A percentile compares a stretch with the other conserved stretches of the same genome.
Conservation (phyloP, 2,797 vertebrate species). For the Gadopsis bispinosus region DNA sequence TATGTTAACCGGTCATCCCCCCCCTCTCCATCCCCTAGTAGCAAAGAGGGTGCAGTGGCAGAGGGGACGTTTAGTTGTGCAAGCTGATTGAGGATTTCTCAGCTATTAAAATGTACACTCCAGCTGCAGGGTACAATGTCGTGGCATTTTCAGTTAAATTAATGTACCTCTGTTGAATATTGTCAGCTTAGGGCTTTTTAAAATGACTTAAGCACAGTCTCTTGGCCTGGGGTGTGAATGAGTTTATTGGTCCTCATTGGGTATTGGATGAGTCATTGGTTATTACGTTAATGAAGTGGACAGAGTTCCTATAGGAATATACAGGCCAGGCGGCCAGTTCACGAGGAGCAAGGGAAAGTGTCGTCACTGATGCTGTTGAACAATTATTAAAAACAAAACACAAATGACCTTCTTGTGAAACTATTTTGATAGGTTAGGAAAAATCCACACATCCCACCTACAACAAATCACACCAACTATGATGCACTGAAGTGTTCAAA, state of each 20-base stretch:
- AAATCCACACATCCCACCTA: slow-evolving; percentile 40
- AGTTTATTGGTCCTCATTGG: slow-evolving; percentile 26
- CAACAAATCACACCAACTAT: slow-evolving; percentile 49
- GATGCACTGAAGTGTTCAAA: slow-evolving; percentile 22
- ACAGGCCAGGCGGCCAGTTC: neutral
- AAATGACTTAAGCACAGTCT: slow-evolving; percentile 34
- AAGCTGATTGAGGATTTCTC: slow-evolving; percentile 38
- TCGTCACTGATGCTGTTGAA: neutral
- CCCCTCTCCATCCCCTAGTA: too few relatives aligned
- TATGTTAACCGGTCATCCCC: too few relatives aligned
- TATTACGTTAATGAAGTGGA: neutral
- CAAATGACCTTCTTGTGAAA: slow-evolving; percentile 23
- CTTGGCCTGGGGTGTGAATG: neutral
- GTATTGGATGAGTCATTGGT: neutral
- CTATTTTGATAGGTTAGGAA: slow-evolving; percentile 51
- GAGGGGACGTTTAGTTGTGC: neutral
- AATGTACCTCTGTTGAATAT: slow-evolving; percentile 16
- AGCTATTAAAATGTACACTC: slow-evolving; percentile 48
- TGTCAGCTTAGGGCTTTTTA: slow-evolving; percentile 28
- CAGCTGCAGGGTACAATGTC: slow-evolving; percentile 25
- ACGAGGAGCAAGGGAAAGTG: neutral
- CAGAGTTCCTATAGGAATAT: neutral
- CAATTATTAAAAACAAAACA: slow-evolving; percentile 44
- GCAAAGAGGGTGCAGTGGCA: too few relatives aligned
- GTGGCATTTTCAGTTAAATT: slow-evolving; percentile 47